phyloP scores from a whole-genome alignment of 2,113 vertebrate genomes.

The Corvus moneduloides region DNA sequence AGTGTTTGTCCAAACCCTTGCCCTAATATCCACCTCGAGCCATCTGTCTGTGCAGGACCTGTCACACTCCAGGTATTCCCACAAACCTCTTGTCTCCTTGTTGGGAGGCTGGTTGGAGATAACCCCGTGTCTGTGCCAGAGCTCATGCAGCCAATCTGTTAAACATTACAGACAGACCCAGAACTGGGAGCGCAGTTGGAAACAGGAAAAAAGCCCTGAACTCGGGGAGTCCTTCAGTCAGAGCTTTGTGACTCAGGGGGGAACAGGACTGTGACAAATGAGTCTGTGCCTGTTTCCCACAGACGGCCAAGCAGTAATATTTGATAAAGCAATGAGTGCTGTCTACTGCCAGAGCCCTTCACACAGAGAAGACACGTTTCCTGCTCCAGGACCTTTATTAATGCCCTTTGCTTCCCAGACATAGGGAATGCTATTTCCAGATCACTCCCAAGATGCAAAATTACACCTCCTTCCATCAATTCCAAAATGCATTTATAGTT shows the following conservation, averaged over 20 bases:
- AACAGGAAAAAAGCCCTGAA: not conserved
- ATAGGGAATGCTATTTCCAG: not conserved
- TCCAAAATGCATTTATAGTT: not conserved
- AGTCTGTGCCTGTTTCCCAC: not conserved
- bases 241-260: not conserved
- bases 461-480: not conserved
- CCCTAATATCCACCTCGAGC: not conserved
- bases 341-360: not conserved
- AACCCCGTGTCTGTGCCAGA: not conserved
- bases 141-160: not conserved
- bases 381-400: not conserved
- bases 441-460: not conserved
- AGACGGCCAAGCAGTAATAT: not conserved
- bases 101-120: not conserved
- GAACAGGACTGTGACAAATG: not conserved
- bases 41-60: not conserved
- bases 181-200: rapidly evolving
- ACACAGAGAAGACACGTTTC: not conserved
- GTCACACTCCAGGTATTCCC: not conserved
- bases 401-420: not conserved
- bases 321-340: not conserved
- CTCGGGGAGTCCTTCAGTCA: not conserved
- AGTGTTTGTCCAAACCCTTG: not conserved
- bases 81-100: not conserved
- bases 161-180: not conserved